Base-by-base conservation (phyloP, 2,797 vertebrate genomes). In the Apogon talboti region DNA sequence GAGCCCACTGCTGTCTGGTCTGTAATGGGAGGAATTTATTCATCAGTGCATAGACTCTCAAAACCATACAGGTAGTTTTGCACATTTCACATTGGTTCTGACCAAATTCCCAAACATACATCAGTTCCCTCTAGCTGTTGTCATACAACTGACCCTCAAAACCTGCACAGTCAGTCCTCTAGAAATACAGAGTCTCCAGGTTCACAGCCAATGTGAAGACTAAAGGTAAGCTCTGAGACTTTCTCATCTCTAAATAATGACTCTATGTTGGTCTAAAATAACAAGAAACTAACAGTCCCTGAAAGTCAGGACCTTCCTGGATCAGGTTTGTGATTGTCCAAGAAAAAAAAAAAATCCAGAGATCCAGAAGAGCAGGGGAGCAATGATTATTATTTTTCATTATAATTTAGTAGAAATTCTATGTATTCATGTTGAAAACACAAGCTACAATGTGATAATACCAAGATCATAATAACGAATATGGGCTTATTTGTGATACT, bases 1-100 rank as follows among this genome's bases (percentile, higher is more conserved):
- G 57, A 89, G 86, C 13, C 92, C 88, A 38, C 92, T 89, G 54
- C 81, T 69, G 51, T 94, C 93, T 54, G 72, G 74, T 71, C 97
- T 98, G 73, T 61, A 13, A 13, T 46, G 21, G 77, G 13, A 43
- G 24, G 1, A 73, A 11, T 75, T 60, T 38, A 69, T 19, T 50
- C 2, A 15, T 33, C 2, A 43, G 2, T 13, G 7, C 16, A 58
- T 35, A 62, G 4, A 14, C 40, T 2, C 13, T 53, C 2, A 6
- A 11, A 10, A 35, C 33, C 9, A 35, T 28, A 28, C 6, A 5
- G 9, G 3, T 35, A 10, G 33, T 35, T 35, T 35, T 35, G 2
- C 37, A 14, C 2, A 48, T 3, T 6, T 28, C 21, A 18, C 6
- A 30, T 37, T 8, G 51, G 7, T 16, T 9, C 10, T 30, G 33